Base-by-base conservation (phyloP, 2,113 vertebrate genomes). In the Cavia porcellus region DNA sequence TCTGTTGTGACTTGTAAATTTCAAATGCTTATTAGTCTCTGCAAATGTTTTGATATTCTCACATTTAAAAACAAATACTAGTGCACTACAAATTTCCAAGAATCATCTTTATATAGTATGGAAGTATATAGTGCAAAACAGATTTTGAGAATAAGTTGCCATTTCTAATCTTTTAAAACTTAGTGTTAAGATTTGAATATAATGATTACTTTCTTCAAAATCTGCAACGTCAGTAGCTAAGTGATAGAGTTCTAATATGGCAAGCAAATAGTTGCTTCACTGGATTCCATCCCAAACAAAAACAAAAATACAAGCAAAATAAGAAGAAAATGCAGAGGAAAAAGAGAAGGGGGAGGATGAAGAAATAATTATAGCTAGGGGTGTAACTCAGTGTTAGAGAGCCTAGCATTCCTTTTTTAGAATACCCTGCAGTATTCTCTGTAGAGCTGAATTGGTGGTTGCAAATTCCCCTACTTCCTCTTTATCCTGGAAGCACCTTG, bases 11-110 rank as follows among this genome's bases (percentile, higher is more conserved):
- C 62, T 57, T 55, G 6, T 68, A 90, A 94, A 90, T n/a, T 84
- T 86, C 14, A 83, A 94, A 92, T 95, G 35, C 19, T 57, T n/a
- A 82, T 57, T 77, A 70, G 52, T 55, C 30, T 89, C 22, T 89
- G 24, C 22, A 96, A 87, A 89, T 82, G 70, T 94, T 57, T 97
- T 42, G 86, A 80, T 85, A 93, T 84, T 91, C 24, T 92, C 10
- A 93, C 14, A 93, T 42, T 68, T 82, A 68, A 74, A 94, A 92
- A 88, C 74, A 97, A 88, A 97, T 81, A 59, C 22, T 85, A 94
- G 59, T 9, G 75, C 10, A 82, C 5, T 75, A 89, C 17, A 88
- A 80, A 85, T 80, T 79, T 95, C 72, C 20, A 93, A 28, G 17
- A 87, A 83, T 77, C 20, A 50, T 42, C 9, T 68, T 24, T 70